These are phyloP conservation scores for Umimayanthus kanabou DNA, from an alignment of 92 coral and sea anemone genomes.

Conservation along the genomic window DNA sequence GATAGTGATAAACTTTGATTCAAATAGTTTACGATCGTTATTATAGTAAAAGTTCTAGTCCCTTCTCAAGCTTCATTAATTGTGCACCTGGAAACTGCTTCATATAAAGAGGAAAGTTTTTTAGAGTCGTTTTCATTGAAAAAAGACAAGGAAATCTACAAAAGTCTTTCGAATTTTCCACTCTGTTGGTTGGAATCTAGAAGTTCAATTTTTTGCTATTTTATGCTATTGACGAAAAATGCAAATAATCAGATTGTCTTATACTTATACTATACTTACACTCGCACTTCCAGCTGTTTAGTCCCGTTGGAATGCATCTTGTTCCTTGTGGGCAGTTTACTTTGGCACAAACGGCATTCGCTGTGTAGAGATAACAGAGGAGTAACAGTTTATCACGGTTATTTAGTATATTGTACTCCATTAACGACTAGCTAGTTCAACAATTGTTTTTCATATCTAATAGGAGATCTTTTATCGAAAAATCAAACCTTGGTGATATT, in stretches of 20 bases:
- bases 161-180: too few relatives aligned
- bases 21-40: too few relatives aligned
- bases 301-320: slow-evolving; percentile 11
- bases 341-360: slow-evolving; percentile 12
- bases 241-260: neutral
- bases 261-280: neutral
- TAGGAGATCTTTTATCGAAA: too few relatives aligned
- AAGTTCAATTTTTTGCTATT: neutral
- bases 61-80: too few relatives aligned
- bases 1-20: too few relatives aligned
- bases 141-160: too few relatives aligned
- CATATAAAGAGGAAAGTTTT: too few relatives aligned
- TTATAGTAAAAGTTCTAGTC: too few relatives aligned
- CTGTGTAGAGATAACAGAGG: neutral
- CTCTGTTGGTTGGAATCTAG: too few relatives aligned
- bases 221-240: neutral
- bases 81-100: too few relatives aligned
- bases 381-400: neutral
- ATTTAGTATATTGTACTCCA: neutral
- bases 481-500: neutral
- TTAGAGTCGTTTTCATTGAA: too few relatives aligned
- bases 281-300: slow-evolving; percentile 13
- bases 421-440: neutral
- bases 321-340: slow-evolving; percentile 9
- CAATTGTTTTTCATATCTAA: neutral